Evolutionary conservation across 1,140 invertebrate species (phyloP), one percentile per base, ranked within the genome.

Genomic region (Sycophaga agraensis): DNA sequence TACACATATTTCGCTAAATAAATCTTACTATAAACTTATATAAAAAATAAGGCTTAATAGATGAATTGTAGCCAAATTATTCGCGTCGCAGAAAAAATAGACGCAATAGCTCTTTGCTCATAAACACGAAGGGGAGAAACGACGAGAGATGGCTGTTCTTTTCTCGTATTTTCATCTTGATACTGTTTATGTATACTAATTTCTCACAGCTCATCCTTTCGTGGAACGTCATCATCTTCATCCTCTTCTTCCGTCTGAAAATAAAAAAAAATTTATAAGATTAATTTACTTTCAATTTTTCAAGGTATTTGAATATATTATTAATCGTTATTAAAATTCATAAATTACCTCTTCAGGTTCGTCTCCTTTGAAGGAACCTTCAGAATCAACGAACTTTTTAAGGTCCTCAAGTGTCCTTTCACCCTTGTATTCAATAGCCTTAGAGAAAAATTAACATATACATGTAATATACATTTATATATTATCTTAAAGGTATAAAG

Each of bases 351-450:
- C 85, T 58, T 84, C 80, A 22, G 84, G 82, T 37, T 85, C 84
- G 39, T 85, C 84, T 76, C 86, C 88, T 62, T 62, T 85, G 85
- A 46, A n/a, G n/a, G 85, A 84, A 59, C 90, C 91, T 71, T 86
- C 87, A 39, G 84, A 86, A 76, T 97, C 93, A 43, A 99, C 79
- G 84, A 99, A 99, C 82, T 97, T 93, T 50, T 86, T 85, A 67
- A 99, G 86, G 60, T 87, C 96, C 72, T 96, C 96, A 66, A 99
- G 84, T 66, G 96, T 99, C 78, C 97, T 88, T 74, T 96, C 94
- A 54, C 96, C 96, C 74, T 91, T 92, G 84, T 94, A 99, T 73
- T 98, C 93, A 66, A 99, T 85, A 67, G 88, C 84, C 88, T 91
- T 76, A 31, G 11, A 31, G 28, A 4, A 31, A 31, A 31, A 31